Evolutionary conservation across 2,113 vertebrate genomes (phyloP).

Genomic region (cattle (Bos taurus)): ARS-UCD2.0 NC_037348.1:18739001-18739500

Average conservation of each 20-base stretch:
- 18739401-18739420: neutral
- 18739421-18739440: neutral
- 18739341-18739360: neutral
- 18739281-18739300: neutral
- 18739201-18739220: neutral
- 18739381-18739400: neutral
- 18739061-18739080: neutral
- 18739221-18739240: neutral
- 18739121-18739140: neutral
- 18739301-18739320: neutral
- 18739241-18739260: neutral
- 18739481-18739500: neutral
- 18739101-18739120: neutral
- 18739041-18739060: neutral
- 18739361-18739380: neutral
- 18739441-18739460: neutral
- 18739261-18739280: neutral
- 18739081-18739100: neutral
- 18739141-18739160: neutral
- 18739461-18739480: neutral
- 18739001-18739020: neutral
- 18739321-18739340: neutral
- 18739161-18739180: neutral
- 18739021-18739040: neutral
- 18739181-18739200: neutral